Percentiles rank a stretch among this genome's conserved stretches.
phyloP scores from a whole-genome alignment of 1,140 invertebrate genomes.

The Diploscapter pachys region DNA sequence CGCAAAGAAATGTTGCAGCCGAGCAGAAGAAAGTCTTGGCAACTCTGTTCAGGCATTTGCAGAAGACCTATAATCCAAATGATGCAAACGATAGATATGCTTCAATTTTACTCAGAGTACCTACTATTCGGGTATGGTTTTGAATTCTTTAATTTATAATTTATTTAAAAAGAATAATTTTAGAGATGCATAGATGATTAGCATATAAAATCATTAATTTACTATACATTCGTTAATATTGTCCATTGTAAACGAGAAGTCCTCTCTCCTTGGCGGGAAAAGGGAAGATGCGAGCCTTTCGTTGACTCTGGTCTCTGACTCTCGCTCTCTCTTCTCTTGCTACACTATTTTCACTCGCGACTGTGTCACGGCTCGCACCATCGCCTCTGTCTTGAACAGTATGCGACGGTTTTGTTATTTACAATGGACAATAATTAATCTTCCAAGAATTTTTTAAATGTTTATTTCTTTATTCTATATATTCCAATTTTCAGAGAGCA shows the following conservation, averaged over 20 bases:
- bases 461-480: not conserved
- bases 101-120: conserved; percentile 51
- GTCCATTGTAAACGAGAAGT: not conserved
- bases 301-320: too few relatives aligned
- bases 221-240: not conserved
- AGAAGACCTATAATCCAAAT: conserved; percentile 35
- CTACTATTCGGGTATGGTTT: conserved; percentile 46
- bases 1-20: conserved; percentile 53
- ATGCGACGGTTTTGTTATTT: too few relatives aligned
- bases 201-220: not conserved
- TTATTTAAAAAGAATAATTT: conserved; percentile 7
- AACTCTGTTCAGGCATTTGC: conserved; percentile 49
- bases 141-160: conserved; percentile 4
- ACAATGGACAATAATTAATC: too few relatives aligned
- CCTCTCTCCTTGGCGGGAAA: not conserved
- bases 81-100: conserved; percentile 50
- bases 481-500: conserved; percentile 47
- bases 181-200: conserved; percentile 2
- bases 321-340: too few relatives aligned
- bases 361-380: too few relatives aligned
- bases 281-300: too few relatives aligned
- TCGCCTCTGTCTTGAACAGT: too few relatives aligned
- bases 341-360: too few relatives aligned
- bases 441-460: not conserved
- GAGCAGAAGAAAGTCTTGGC: conserved; percentile 53